Evolutionary conservation across 1,140 invertebrate species (phyloP).

Genomic region (Ctenoplectra terminalis): DNA sequence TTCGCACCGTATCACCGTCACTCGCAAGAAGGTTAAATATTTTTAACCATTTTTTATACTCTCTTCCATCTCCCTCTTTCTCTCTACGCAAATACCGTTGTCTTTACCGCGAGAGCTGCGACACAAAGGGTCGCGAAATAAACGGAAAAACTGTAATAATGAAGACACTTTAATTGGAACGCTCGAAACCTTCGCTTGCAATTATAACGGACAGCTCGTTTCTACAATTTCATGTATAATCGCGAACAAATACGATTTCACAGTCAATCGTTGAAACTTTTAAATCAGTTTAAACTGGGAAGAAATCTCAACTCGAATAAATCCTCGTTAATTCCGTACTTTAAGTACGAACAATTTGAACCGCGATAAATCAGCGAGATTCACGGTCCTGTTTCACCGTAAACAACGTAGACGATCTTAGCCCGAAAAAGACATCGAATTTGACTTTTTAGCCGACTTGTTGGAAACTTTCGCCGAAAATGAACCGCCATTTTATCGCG

Average conservation of each 20-base stretch:
- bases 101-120: no score
- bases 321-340: not conserved
- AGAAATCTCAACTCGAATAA: not conserved
- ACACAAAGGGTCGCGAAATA: not conserved
- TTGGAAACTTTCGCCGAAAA: not conserved
- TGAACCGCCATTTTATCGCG: not conserved
- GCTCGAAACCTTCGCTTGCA: not conserved
- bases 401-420: not conserved
- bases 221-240: not conserved
- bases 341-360: not conserved
- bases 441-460: not conserved
- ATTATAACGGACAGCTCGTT: no score
- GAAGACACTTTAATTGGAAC: not conserved
- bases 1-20: not conserved
- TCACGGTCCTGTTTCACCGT: not conserved
- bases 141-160: not conserved
- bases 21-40: not conserved
- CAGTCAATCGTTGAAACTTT: not conserved
- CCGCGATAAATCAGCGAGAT: not conserved
- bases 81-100: not conserved
- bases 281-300: not conserved
- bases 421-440: not conserved
- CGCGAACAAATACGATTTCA: not conserved
- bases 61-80: not conserved
- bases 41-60: not conserved